Percentiles rank a stretch among this genome's conserved stretches.
Evolutionary conservation across 92 coral and sea anemone genomes (phyloP).

Genomic region (Porites lobata): DNA sequence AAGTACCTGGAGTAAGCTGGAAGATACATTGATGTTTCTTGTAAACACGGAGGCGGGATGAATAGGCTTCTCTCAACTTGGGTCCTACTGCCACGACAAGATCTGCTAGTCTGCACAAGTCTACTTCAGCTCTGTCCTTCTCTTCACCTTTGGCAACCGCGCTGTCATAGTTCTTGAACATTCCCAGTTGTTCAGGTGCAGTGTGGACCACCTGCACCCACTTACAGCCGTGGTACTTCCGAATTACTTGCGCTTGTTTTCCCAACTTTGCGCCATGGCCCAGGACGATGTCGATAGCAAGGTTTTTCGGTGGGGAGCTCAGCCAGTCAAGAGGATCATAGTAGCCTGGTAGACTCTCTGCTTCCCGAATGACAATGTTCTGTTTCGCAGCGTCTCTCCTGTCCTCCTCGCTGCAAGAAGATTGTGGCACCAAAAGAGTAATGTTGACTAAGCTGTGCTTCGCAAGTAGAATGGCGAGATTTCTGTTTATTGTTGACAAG

Average conservation of each 20-base stretch:
- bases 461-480: background rate
- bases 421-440: background rate
- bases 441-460: background rate
- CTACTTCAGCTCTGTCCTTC: background rate
- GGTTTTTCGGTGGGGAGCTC: slow-evolving; percentile 30
- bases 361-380: background rate
- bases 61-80: background rate
- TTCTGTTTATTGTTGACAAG: background rate
- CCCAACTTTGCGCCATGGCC: background rate
- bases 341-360: background rate
- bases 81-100: background rate
- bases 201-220: background rate
- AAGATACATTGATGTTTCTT: background rate
- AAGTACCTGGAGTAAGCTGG: background rate
- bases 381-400: background rate
- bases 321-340: background rate
- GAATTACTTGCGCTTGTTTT: background rate
- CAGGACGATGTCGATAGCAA: slow-evolving; percentile 13
- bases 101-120: background rate
- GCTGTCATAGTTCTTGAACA: background rate
- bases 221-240: background rate
- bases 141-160: background rate
- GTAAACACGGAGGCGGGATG: background rate
- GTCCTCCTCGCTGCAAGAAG: background rate
- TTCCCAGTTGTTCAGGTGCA: background rate